phyloP scores from a whole-genome alignment of 2,888 invertebrate genomes.

The Eupithecia abbreviata region DNA sequence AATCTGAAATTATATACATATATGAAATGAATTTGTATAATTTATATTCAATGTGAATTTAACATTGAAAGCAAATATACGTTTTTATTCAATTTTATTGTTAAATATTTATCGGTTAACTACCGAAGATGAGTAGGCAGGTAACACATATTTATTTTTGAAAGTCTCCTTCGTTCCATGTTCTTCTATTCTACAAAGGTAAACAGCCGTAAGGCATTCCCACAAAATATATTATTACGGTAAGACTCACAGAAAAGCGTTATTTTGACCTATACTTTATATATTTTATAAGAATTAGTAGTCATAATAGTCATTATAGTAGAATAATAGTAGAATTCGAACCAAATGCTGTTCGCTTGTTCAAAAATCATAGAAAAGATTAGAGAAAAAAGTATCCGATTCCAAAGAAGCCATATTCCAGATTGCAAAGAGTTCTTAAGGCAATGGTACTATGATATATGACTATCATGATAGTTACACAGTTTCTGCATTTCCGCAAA shows the following conservation, averaged over 20 bases:
- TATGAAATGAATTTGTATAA: no score
- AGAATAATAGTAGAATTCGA: no score
- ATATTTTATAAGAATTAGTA: background rate
- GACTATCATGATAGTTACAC: background rate
- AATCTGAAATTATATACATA: background rate
- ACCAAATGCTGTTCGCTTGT: no score
- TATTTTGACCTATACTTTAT: background rate
- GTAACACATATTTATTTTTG: background rate
- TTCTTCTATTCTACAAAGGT: background rate
- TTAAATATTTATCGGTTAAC: background rate
- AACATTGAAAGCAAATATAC: background rate
- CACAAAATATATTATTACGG: background rate
- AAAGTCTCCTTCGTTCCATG: background rate
- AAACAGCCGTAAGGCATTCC: background rate
- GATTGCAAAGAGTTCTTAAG: background rate
- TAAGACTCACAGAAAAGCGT: background rate
- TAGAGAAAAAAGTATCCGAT: background rate
- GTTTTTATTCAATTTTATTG: background rate
- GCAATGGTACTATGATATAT: background rate
- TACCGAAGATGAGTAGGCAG: background rate
- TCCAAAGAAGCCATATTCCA: background rate
- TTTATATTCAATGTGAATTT: background rate
- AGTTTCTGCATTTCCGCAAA: background rate
- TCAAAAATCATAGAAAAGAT: background rate
- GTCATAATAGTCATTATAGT: no score